phyloP scores from a whole-genome alignment of 2,113 vertebrate genomes.

The Megalops atlanticus region DNA sequence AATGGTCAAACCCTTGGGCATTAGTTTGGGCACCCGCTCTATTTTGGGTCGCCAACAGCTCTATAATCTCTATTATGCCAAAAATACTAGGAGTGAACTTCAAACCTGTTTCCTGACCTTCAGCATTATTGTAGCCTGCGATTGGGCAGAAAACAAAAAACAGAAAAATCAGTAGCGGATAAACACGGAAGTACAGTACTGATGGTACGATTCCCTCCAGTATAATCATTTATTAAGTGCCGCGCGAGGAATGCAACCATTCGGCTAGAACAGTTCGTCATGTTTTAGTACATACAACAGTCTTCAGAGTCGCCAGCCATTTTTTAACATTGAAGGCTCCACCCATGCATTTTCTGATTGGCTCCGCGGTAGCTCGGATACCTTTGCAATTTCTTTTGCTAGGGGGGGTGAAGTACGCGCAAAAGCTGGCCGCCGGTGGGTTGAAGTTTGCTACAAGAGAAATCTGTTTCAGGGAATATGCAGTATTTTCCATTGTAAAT shows the following conservation, averaged over 20 bases:
- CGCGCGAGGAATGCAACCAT: neutral
- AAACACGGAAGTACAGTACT: neutral
- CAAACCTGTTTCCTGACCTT: slow-evolving; percentile 18
- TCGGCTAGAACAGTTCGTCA: neutral
- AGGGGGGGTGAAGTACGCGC: slow-evolving; percentile 35
- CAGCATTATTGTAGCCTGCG: neutral
- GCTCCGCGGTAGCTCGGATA: slow-evolving; percentile 35
- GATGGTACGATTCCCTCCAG: no score
- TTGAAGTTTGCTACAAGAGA: neutral
- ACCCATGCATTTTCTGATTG: slow-evolving; percentile 53
- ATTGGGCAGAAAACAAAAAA: neutral
- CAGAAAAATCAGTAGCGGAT: neutral
- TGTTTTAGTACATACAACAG: no score
- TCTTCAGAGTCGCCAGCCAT: neutral
- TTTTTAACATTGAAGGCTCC: slow-evolving; percentile 26
- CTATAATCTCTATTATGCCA: neutral
- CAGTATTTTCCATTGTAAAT: neutral
- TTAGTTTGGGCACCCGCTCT: neutral
- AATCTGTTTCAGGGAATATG: neutral
- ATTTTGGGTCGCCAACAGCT: neutral
- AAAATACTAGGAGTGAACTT: neutral
- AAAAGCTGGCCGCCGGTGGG: slow-evolving; percentile 3
- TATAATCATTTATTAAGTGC: neutral
- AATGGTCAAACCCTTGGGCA: neutral
- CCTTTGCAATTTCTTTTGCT: slow-evolving; percentile 47